Evolutionary conservation across 2,797 vertebrate genomes (phyloP).

Genomic region (Orientallactaga sibirica): DNA sequence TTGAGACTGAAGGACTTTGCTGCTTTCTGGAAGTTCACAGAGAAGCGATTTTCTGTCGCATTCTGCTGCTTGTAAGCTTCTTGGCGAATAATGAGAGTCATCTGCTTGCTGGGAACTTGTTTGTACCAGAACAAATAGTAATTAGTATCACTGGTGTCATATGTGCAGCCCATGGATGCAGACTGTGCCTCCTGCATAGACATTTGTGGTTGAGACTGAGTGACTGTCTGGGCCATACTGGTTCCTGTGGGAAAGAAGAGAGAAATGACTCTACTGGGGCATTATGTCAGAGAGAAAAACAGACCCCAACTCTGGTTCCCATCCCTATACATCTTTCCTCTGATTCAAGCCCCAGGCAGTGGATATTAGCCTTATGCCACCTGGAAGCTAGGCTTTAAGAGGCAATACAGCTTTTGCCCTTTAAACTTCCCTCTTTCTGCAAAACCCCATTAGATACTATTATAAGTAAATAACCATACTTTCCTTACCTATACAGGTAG

Average conservation of each 20-base stretch:
- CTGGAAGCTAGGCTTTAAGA: background rate
- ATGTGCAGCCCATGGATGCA: background rate
- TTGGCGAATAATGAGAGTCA: conserved; percentile 43
- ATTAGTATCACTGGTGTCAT: fast-evolving
- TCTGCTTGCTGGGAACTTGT: background rate
- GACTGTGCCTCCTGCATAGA: background rate
- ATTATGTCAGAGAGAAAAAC: background rate
- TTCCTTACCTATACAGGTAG: conserved; percentile 56
- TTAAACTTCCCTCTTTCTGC: background rate
- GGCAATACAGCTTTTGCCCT: background rate
- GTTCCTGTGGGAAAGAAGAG: conserved; percentile 15
- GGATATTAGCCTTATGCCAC: background rate
- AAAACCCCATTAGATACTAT: background rate
- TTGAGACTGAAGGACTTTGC: conserved; percentile 57
- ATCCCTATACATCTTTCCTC: background rate
- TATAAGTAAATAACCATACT: background rate
- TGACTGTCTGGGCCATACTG: conserved; percentile 33
- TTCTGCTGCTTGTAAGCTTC: conserved; percentile 44
- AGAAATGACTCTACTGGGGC: background rate
- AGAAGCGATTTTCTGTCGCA: background rate
- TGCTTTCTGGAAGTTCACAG: conserved; percentile 72
- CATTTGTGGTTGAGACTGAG: conserved; percentile 58
- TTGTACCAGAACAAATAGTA: conserved; percentile 77
- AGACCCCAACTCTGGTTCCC: background rate
- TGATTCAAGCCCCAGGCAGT: background rate